Conservation (phyloP, 2,888 invertebrate genomes). For the Elaeidobius kamerunicus region DNA sequence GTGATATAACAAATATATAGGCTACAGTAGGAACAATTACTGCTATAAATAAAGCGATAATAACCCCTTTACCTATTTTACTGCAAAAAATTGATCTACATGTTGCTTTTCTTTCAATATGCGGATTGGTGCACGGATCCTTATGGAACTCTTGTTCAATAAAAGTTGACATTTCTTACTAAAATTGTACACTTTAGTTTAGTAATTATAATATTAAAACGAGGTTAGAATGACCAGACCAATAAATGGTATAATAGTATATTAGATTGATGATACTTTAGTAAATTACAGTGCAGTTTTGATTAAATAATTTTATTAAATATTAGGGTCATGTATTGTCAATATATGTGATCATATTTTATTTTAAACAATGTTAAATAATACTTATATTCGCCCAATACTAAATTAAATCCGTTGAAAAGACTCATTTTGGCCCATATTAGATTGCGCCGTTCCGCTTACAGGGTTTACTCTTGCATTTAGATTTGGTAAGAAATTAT, state of each 20-base stretch:
- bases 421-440: too few relatives aligned
- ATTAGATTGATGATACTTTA: background rate
- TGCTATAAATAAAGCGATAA: slow-evolving; percentile 17
- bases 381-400: too few relatives aligned
- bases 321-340: too few relatives aligned
- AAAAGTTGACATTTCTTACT: slow-evolving; percentile 21
- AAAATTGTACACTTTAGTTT: background rate
- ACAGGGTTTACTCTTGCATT: too few relatives aligned
- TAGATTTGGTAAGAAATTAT: too few relatives aligned
- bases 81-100: slow-evolving; percentile 15
- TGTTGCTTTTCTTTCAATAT: slow-evolving; percentile 4
- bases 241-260: too few relatives aligned
- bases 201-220: background rate
- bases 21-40: slow-evolving; percentile 15
- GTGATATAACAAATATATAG: slow-evolving; percentile 21
- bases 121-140: slow-evolving; percentile 4
- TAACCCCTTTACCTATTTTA: slow-evolving; percentile 16
- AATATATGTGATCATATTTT: background rate
- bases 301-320: background rate
- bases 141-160: slow-evolving; percentile 21
- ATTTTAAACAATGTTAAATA: too few relatives aligned
- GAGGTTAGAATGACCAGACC: too few relatives aligned
- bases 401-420: too few relatives aligned
- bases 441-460: too few relatives aligned
- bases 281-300: background rate